Conservation (phyloP, 2,113 vertebrate genomes). For the Stegastes partitus region DNA sequence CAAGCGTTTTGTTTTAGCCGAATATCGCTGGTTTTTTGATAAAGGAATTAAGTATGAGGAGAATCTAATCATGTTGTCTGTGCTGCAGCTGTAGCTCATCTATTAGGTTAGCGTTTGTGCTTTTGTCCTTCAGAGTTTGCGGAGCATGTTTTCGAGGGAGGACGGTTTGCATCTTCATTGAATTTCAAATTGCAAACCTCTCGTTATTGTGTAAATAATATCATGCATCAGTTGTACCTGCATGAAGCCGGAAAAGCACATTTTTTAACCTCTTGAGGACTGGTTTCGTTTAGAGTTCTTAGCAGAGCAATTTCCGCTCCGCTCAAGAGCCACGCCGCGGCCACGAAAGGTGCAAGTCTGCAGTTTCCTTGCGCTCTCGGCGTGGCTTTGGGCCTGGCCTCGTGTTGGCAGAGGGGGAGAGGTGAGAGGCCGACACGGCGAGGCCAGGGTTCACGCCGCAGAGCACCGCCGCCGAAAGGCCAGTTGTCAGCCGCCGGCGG, state of each 20-base stretch:
- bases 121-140: slow-evolving; percentile 62
- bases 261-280: slow-evolving; percentile 1
- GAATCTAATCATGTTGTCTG: slow-evolving; percentile 60
- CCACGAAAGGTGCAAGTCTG: slow-evolving; percentile 36
- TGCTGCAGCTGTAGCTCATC: slow-evolving; percentile 52
- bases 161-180: slow-evolving; percentile 43
- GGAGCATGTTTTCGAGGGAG: slow-evolving; percentile 15
- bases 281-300: slow-evolving; percentile 14
- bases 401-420: slow-evolving; percentile 42
- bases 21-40: slow-evolving; percentile 64
- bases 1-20: slow-evolving; percentile 64
- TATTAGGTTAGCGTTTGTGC: slow-evolving; percentile 42
- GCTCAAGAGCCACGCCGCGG: neutral
- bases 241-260: neutral
- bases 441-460: slow-evolving; percentile 60
- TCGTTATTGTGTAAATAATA: slow-evolving; percentile 31
- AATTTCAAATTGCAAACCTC: slow-evolving; percentile 45
- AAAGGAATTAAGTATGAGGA: slow-evolving; percentile 52
- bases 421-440: slow-evolving; percentile 13
- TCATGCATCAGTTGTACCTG: slow-evolving; percentile 18
- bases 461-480: slow-evolving; percentile 69
- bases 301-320: neutral
- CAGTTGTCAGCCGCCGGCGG: slow-evolving; percentile 75
- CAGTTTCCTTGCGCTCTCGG: slow-evolving; percentile 42
- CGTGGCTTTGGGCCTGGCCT: slow-evolving; percentile 21